Conservation (phyloP, 2,113 vertebrate genomes). For the Ageneiosus marmoratus region DNA sequence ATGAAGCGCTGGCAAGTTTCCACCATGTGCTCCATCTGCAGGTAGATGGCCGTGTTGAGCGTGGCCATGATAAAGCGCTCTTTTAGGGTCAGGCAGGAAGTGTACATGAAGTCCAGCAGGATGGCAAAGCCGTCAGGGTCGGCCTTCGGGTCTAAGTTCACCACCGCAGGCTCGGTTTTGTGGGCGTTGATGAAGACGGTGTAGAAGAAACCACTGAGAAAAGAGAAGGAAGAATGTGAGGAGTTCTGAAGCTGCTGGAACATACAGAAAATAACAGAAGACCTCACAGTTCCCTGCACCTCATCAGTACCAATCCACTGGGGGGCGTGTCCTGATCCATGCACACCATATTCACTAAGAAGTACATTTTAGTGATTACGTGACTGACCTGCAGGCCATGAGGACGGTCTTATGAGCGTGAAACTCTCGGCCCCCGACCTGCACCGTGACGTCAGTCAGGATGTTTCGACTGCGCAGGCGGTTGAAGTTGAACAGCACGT, state of each 20-base stretch:
- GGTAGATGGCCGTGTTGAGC: conserved; percentile 88
- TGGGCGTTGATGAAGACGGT: conserved; percentile 91
- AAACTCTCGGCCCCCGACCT: conserved; percentile 87
- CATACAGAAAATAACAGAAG: background rate
- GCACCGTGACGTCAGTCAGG: conserved; percentile 89
- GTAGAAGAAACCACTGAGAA: conserved; percentile 89
- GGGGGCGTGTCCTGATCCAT: background rate
- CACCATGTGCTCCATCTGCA: conserved; percentile 97
- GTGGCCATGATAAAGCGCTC: conserved; percentile 84
- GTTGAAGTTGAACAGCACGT: conserved; percentile 95
- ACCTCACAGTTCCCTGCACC: too few relatives aligned
- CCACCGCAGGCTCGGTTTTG: conserved; percentile 84
- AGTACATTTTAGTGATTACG: background rate
- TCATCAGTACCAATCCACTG: background rate
- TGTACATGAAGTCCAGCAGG: conserved; percentile 98
- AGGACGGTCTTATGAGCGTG: conserved; percentile 92
- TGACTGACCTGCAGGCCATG: conserved; percentile 94
- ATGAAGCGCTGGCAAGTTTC: conserved; percentile 93
- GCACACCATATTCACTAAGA: background rate
- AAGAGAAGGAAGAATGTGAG: conserved; percentile 8
- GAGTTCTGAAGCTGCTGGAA: background rate
- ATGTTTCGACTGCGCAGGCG: conserved; percentile 90
- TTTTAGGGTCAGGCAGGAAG: conserved; percentile 87
- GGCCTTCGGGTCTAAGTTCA: conserved; percentile 89
- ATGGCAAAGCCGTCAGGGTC: conserved; percentile 89